These are phyloP conservation scores for Porites divaricata DNA, from an alignment of 92 coral and sea anemone species.

Conservation along the genomic window DNA sequence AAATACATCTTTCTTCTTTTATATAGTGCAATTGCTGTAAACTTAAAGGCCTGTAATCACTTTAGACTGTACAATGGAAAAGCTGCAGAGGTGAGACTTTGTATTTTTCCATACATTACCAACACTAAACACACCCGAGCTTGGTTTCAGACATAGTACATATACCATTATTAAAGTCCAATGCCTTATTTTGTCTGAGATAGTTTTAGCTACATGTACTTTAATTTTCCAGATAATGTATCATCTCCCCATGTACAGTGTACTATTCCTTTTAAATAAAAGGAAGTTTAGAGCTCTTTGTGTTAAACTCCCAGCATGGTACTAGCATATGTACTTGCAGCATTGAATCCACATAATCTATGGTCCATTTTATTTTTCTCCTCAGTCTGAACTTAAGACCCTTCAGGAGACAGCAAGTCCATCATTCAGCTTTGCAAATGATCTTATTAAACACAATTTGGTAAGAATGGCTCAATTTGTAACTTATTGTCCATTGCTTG, in stretches of 20 bases:
- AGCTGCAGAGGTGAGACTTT: constrained; percentile 87
- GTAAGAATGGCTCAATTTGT: constrained; percentile 43
- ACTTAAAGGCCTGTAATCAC: constrained; percentile 98
- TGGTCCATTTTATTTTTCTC: background rate
- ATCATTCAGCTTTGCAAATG: constrained; percentile 94
- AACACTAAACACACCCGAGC: too few relatives aligned
- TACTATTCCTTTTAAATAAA: too few relatives aligned
- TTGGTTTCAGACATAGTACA: too few relatives aligned
- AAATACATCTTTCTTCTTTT: background rate
- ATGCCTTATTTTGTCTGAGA: too few relatives aligned
- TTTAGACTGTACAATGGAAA: constrained; percentile 98
- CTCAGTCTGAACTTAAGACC: constrained; percentile 90
- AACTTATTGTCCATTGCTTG: too few relatives aligned
- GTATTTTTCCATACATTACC: background rate
- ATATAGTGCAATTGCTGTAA: constrained; percentile 94
- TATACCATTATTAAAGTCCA: too few relatives aligned
- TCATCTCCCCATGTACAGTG: too few relatives aligned
- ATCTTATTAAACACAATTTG: constrained; percentile 95
- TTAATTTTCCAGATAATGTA: too few relatives aligned
- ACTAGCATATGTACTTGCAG: background rate
- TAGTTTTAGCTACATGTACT: too few relatives aligned
- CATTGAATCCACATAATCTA: background rate
- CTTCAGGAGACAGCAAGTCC: constrained; percentile 98
- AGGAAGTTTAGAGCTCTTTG: too few relatives aligned
- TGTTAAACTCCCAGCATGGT: too few relatives aligned